These are phyloP conservation scores for Gasteruption jaculator DNA, from an alignment of 2,888 invertebrate species.

Conservation along the genomic window DNA sequence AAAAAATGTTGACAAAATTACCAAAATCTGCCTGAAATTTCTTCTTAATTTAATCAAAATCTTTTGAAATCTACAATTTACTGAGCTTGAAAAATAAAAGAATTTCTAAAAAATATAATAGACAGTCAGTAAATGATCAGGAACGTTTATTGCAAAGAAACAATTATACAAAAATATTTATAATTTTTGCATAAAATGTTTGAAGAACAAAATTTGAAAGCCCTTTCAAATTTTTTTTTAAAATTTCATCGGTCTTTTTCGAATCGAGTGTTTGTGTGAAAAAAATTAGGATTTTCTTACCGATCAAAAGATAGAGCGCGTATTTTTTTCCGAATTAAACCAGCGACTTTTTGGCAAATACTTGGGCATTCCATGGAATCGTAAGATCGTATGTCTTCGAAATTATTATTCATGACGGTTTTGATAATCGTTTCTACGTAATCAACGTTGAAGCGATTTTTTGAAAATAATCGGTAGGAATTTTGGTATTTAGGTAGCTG, in stretches of 20 bases:
- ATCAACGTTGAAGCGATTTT: conserved; percentile 61
- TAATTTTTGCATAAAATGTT: too few relatives aligned
- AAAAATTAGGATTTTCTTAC: conserved; percentile 49
- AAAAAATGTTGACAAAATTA: too few relatives aligned
- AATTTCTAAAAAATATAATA: too few relatives aligned
- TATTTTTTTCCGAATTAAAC: conserved; percentile 59
- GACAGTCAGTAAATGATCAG: too few relatives aligned
- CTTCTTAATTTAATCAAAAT: too few relatives aligned
- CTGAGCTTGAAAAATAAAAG: too few relatives aligned
- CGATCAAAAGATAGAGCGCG: conserved; percentile 68
- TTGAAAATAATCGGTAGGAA: conserved; percentile 62
- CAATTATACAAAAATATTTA: too few relatives aligned
- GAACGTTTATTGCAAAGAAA: too few relatives aligned
- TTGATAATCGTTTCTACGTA: conserved; percentile 60
- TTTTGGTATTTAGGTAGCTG: conserved; percentile 57
- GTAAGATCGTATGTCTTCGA: conserved; percentile 59
- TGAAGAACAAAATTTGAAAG: conserved; percentile 2
- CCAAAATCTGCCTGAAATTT: too few relatives aligned
- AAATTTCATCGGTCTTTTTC: too few relatives aligned
- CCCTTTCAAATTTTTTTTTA: neutral
- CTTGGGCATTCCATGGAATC: conserved; percentile 59
- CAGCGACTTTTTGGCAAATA: conserved; percentile 57
- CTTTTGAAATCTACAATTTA: too few relatives aligned
- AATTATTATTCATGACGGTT: conserved; percentile 57
- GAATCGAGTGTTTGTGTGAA: too few relatives aligned